Base-by-base conservation (phyloP, 2,113 vertebrate species). In the Pterophyllum scalare region DNA sequence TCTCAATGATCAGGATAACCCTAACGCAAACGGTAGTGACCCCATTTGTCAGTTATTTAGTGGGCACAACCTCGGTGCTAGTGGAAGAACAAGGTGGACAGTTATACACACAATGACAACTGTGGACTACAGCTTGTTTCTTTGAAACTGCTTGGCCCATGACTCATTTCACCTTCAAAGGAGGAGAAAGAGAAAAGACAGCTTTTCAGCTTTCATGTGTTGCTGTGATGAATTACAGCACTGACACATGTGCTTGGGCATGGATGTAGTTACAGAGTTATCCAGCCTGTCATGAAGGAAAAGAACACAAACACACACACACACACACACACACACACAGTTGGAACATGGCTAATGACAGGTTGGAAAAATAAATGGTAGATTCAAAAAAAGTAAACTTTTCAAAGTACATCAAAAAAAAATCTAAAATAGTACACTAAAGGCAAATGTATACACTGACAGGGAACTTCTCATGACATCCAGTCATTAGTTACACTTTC, bases 161-260 rank as follows among this genome's bases (percentile, higher is more conserved):
- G 75, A 89, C 83, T 89, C 86, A 82, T 77, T 57, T 60, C 3
- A 40, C 28, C 61, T 81, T 38, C 31, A 59, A 67, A 65, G 77
- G 17, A 60, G 10, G 10, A 38, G 8, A n/a, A 4, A 5, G n/a
- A 10, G 46, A 4, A 24, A 49, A 79, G 46, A 75, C 72, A 77
- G 60, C 33, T 76, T 84, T 49, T 54, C 22, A 58, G 59, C 79
- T 89, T 89, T 91, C 77, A 90, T 85, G 85, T 83, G 89, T 8
- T 33, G 54, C 75, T 17, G 52, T 87, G 83, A 91, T 83, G 59
- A 80, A 91, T 91, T 79, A 88, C 84, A 12, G 61, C 1, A 67
- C 75, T 60, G 75, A 88, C 88, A 88, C 62, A 33, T 60, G 62
- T 67, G 60, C 78, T 75, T 12, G 2, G 57, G 24, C 22, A 59